Base-by-base conservation (phyloP, 2,797 vertebrate genomes). In the Botia kubotai region DNA sequence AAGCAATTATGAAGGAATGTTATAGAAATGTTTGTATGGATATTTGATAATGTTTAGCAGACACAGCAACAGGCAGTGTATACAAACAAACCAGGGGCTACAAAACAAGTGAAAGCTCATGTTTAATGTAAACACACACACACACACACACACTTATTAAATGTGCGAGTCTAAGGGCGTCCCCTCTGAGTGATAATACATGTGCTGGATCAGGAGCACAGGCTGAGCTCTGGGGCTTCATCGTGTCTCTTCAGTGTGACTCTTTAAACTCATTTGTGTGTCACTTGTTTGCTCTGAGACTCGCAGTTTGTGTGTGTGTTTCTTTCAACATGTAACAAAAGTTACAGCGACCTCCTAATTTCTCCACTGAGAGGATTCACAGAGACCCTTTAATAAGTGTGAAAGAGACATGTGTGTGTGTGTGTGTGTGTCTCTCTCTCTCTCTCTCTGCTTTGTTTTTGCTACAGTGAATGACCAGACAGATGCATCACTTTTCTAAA, bases 301-400 rank as follows among this genome's bases (percentile, higher is more conserved):
- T 76, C 1, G 4, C 55, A 75, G 65, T 75, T 72, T 80, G 39
- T 69, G 70, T 68, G 72, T 60, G 52, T 48, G 55, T 73, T 70
- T 83, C 75, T 79, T 83, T 86, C 83, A 84, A 53, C 69, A 75
- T 77, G 80, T 76, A 75, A 80, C 77, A 79, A 82, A 77, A 82
- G 33, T 3, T 33, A 33, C 73, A 78, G 50, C 78, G 63, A 48
- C 33, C 53, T 70, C 73, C 70, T 83, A 65, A 12, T 76, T 77
- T 70, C 77, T 79, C 72, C 58, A 19, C 62, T 57, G 71, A 26
- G 74, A 76, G 33, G 71, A 70, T 82, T 72, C 62, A 83, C 85
- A 83, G 66, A 81, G 79, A 69, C 48, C 48, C 78, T 85, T 86
- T 81, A 84, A 81, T 80, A 63, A 79, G 60, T 75, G 66, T 73